Evolutionary conservation across 2,888 invertebrate species (phyloP).

Genomic region (Hoplodrina blanda): DNA sequence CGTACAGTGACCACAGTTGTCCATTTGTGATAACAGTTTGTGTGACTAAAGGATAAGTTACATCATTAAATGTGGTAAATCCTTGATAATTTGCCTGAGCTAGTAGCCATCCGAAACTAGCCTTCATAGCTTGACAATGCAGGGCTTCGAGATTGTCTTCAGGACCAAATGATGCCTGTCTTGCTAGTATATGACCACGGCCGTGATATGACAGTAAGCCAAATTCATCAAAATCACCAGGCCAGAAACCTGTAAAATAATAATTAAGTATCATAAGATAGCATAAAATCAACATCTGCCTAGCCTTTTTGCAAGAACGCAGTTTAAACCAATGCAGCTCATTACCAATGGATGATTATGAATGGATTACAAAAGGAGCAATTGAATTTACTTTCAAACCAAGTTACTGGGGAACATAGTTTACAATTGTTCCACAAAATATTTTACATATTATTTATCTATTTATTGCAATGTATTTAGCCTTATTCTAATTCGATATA

Average conservation of each 20-base stretch:
- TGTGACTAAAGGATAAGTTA: constrained; percentile 97
- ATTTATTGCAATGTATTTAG: no score
- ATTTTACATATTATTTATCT: no score
- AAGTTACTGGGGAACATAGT: no score
- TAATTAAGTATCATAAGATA: not conserved
- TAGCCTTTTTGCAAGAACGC: not conserved
- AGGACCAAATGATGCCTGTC: constrained; percentile 86
- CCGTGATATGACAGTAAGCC: constrained; percentile 94
- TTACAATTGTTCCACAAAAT: no score
- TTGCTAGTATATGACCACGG: constrained; percentile 90
- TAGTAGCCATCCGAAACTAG: constrained; percentile 95
- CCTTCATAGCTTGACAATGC: constrained; percentile 94
- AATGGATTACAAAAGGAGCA: no score
- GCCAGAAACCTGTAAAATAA: constrained; percentile 93
- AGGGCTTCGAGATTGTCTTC: constrained; percentile 92
- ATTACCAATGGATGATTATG: no score
- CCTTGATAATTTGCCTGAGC: constrained; percentile 96
- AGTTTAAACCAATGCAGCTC: not conserved
- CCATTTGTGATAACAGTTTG: constrained; percentile 98
- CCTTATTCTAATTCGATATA: no score
- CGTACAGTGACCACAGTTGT: constrained; percentile 95
- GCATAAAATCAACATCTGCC: not conserved
- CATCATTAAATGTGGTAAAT: constrained; percentile 96
- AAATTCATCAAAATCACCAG: constrained; percentile 94
- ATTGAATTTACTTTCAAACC: no score